phyloP scores from a whole-genome alignment of 2,888 invertebrate species.

The Rotaria sp. region DNA sequence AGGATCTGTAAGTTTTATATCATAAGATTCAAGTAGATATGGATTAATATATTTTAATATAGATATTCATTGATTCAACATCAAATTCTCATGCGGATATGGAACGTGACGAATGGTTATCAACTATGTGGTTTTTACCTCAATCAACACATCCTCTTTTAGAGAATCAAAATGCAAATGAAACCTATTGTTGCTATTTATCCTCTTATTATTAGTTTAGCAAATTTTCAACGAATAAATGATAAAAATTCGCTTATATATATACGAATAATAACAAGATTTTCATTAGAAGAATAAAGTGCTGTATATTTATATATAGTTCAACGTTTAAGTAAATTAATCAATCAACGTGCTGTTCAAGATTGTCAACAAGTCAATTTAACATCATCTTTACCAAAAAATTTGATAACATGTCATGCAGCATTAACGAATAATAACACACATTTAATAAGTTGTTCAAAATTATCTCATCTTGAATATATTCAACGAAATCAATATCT shows the following conservation, averaged over 20 bases:
- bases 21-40: too few relatives aligned
- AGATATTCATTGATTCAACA: not conserved
- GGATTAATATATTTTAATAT: too few relatives aligned
- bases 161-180: not conserved
- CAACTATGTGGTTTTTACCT: not conserved
- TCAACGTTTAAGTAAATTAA: not conserved
- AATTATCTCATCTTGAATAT: constrained; percentile 3
- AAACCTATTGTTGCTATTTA: not conserved
- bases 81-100: not conserved
- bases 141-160: not conserved
- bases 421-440: not conserved
- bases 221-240: not conserved
- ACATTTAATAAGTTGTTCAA: not conserved
- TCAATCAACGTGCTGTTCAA: not conserved
- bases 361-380: not conserved
- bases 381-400: not conserved
- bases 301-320: not conserved
- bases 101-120: not conserved
- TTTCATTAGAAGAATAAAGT: not conserved
- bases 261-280: not conserved
- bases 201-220: not conserved
- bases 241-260: not conserved
- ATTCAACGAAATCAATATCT: constrained; percentile 2
- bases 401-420: not conserved
- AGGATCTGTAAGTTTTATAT: not conserved